Evolutionary conservation across 2,888 invertebrate genomes (phyloP), one percentile per base, ranked within the genome.

Genomic region (Malacosoma neustria): DNA sequence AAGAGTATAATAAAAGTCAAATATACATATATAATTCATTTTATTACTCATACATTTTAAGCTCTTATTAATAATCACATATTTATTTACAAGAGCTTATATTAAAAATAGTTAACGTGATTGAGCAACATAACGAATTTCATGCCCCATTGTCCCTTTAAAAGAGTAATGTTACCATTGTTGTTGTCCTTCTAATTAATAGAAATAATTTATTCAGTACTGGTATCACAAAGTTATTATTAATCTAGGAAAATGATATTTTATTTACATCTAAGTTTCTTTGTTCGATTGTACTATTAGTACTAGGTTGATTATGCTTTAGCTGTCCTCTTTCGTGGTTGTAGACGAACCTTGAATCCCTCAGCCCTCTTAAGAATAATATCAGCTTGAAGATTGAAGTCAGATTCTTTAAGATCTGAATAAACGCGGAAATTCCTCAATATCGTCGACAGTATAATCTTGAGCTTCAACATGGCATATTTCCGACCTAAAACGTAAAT

Each of bases 381-480:
- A 62, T 93, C 93, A 30, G 90, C 91, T 70, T 91, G 92, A 11
- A 93, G 85, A 61, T 88, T 85, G 72, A 92, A 93, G 51, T 93
- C 92, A 13, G 87, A 72, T 57, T 93, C 91, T 38, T 87, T 87
- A 13, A 90, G 72, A 61, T 91, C 90, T 3, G 92, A 92, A 41
- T 87, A 63, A n/a, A 93, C 88, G 41, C 88, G 88, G 87, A 91
- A 93, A 62, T 90, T 91, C 53, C 93, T 88, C 50, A 93, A 62
- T 53, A 93, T 90, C 39, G 93, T 93, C 4, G 93, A 92, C 12
- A 93, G 81, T 42, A 93, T 87, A 42, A 93, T 91, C 77, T 93
- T 93, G 57, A 93, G 76, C 66, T 93, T 93, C 50, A 93, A 74
- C 91, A 93, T 92, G 30, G 93, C 93, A 65, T 92, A 93, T 70